These are phyloP conservation scores for Tamandua tetradactyla DNA, from an alignment of 2,797 vertebrate species.

Conservation along the genomic window DNA sequence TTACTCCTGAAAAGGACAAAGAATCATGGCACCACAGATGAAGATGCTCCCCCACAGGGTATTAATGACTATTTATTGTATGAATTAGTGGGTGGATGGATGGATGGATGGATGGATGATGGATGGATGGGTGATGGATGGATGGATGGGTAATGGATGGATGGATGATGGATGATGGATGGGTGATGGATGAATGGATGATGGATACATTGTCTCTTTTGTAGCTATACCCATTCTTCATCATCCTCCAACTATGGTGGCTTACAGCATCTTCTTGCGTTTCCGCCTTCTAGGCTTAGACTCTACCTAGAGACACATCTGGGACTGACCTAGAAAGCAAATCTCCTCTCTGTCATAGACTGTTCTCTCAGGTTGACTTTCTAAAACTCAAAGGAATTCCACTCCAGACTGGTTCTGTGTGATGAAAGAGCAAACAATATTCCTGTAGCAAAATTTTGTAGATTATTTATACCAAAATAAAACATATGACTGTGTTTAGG, in stretches of 20 bases:
- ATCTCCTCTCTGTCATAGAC: neutral
- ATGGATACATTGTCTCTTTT: neutral
- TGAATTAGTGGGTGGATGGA: neutral
- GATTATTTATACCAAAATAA: constrained; percentile 48
- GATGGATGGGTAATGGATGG: neutral
- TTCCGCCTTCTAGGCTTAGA: neutral
- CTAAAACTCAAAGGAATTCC: neutral
- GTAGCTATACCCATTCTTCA: neutral
- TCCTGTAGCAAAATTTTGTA: neutral
- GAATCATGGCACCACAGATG: neutral
- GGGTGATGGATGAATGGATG: too few relatives aligned
- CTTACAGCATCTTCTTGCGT: neutral
- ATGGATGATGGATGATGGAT: neutral
- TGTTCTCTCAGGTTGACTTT: neutral
- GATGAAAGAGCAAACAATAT: neutral
- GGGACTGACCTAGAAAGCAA: neutral
- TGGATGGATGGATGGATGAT: neutral
- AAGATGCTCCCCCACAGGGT: neutral
- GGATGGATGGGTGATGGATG: too few relatives aligned
- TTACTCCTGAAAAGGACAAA: neutral
- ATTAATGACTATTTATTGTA: neutral
- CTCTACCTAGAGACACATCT: neutral
- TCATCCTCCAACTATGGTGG: neutral
- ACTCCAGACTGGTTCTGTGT: neutral
- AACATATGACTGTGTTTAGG: neutral